Conservation (phyloP, 2,113 vertebrate species). For the Siniperca chuatsi region DNA sequence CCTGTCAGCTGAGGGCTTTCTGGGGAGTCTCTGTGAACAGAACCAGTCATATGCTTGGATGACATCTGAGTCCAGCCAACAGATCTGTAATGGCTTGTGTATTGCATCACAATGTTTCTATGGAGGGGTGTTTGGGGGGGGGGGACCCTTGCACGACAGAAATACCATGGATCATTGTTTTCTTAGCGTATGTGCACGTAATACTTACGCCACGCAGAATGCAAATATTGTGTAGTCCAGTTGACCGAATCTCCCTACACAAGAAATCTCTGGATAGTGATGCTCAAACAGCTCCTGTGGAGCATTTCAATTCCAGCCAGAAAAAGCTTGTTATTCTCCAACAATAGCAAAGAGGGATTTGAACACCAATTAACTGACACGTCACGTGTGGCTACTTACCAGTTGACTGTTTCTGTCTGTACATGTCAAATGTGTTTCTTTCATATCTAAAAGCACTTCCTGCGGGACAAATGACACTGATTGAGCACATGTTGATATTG, state of each 20-base stretch:
- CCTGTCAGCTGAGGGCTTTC: constrained; percentile 73
- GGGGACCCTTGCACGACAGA: no score
- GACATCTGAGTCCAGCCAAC: constrained; percentile 35
- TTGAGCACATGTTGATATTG: not conserved
- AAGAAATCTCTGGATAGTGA: constrained; percentile 88
- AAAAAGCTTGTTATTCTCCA: not conserved
- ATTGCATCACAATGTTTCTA: constrained; percentile 25
- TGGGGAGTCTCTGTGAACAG: constrained; percentile 82
- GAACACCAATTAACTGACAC: not conserved
- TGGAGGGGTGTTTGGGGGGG: not conserved
- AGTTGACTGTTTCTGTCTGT: constrained; percentile 81
- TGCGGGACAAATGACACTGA: constrained; percentile 34
- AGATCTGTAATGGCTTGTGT: not conserved
- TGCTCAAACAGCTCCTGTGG: constrained; percentile 84
- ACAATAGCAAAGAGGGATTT: not conserved
- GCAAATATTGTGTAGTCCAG: constrained; percentile 83
- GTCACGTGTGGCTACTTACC: constrained; percentile 66
- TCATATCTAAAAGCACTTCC: constrained; percentile 88
- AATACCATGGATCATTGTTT: not conserved
- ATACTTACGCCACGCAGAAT: constrained; percentile 86
- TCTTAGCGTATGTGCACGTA: no score
- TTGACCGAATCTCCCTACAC: constrained; percentile 82
- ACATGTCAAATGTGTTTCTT: constrained; percentile 87
- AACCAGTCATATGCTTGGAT: constrained; percentile 62
- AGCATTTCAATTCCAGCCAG: not conserved